Evolutionary conservation across 2,113 vertebrate genomes (phyloP).

Genomic region (Neotoma lepida): DNA sequence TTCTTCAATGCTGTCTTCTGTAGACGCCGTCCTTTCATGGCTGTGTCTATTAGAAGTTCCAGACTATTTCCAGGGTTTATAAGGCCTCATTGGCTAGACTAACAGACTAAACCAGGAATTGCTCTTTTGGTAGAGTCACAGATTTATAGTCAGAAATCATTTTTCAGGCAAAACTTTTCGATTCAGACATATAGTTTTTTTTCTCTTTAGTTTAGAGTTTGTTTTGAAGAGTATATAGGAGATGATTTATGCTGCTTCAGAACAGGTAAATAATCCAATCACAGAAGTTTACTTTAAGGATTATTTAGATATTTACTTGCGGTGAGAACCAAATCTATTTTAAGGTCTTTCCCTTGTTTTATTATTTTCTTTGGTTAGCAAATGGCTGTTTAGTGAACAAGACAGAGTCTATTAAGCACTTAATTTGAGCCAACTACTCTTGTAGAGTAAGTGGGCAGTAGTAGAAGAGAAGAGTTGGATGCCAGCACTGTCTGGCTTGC

Average conservation of each 20-base stretch:
- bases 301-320: slow-evolving; percentile 51
- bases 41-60: slow-evolving; percentile 32
- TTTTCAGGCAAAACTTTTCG: slow-evolving; percentile 6
- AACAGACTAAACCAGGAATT: background rate
- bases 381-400: background rate
- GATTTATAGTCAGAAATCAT: slow-evolving; percentile 1
- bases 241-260: slow-evolving; percentile 1
- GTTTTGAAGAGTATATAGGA: background rate
- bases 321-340: slow-evolving; percentile 29
- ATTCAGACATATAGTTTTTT: slow-evolving; percentile 46
- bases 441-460: accelerated
- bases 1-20: background rate
- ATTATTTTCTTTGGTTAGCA: slow-evolving; percentile 38
- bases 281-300: slow-evolving; percentile 16
- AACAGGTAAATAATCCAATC: background rate
- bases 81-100: background rate
- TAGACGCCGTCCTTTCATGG: background rate
- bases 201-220: slow-evolving; percentile 30
- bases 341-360: slow-evolving; percentile 43
- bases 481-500: too few relatives aligned
- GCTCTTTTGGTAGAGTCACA: background rate
- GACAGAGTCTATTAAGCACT: background rate
- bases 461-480: background rate
- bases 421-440: background rate
- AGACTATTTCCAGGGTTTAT: background rate